These are phyloP conservation scores for Kradibia gibbosae DNA, from an alignment of 1,140 invertebrate genomes.

Conservation along the genomic window DNA sequence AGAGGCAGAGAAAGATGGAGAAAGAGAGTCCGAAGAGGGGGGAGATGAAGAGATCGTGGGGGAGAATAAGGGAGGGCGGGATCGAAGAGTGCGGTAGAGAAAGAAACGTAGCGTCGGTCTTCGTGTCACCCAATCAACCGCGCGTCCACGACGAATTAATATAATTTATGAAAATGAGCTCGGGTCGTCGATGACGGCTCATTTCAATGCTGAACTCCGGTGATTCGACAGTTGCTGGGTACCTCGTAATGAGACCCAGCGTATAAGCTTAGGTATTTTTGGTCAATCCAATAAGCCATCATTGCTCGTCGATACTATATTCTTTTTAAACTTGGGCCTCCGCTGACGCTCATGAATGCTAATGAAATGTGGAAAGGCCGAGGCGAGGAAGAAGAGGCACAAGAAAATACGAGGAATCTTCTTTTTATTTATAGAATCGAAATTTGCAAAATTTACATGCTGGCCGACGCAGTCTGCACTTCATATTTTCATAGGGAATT, in stretches of 20 bases:
- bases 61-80: not conserved
- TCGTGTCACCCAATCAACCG: slow-evolving; percentile 64
- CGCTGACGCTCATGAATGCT: slow-evolving; percentile 18
- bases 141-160: slow-evolving; percentile 63
- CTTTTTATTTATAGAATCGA: not conserved
- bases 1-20: not conserved
- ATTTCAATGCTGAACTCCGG: slow-evolving; percentile 50
- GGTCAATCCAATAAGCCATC: not conserved
- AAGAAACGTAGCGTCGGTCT: not conserved
- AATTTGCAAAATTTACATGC: slow-evolving; percentile 12
- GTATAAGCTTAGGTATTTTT: not conserved
- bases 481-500: not conserved
- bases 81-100: not conserved
- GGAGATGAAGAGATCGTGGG: not conserved
- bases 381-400: not conserved
- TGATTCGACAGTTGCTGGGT: not conserved
- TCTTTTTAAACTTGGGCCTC: slow-evolving; percentile 24
- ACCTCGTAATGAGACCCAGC: slow-evolving; percentile 20
- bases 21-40: not conserved
- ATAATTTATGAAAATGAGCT: slow-evolving; percentile 72
- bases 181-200: slow-evolving; percentile 59
- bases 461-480: not conserved
- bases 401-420: not conserved
- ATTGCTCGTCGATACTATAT: slow-evolving; percentile 1
- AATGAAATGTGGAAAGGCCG: slow-evolving; percentile 16